phyloP scores from a whole-genome alignment of 2,113 vertebrate genomes.

The Alligator mississippiensis region DNA sequence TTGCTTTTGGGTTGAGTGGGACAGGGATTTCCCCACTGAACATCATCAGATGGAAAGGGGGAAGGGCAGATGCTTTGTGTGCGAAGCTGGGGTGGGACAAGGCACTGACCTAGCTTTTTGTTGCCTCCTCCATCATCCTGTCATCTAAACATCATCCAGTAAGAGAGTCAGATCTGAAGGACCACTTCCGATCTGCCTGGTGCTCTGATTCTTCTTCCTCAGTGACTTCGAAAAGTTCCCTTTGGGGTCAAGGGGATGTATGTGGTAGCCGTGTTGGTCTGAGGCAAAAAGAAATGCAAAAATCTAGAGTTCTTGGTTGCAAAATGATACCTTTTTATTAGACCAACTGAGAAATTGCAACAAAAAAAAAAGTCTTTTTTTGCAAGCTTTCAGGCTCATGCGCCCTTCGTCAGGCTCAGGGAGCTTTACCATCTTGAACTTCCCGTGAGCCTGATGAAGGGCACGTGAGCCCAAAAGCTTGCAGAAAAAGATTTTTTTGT shows the following conservation, averaged over 20 bases:
- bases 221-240: not conserved
- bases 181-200: no score
- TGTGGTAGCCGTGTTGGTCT: not conserved
- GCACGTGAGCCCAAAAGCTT: no score
- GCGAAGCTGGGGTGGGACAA: not conserved
- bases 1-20: not conserved
- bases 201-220: not conserved
- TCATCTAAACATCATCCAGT: not conserved
- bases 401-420: no score
- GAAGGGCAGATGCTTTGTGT: not conserved
- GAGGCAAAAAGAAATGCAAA: no score
- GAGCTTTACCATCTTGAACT: no score
- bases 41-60: conserved; percentile 8
- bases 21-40: not conserved
- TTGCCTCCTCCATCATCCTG: fast-evolving
- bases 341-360: no score
- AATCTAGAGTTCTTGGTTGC: no score
- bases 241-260: fast-evolving
- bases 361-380: no score
- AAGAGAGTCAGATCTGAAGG: not conserved
- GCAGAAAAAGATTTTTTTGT: not conserved
- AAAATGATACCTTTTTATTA: no score
- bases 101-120: not conserved
- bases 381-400: no score
- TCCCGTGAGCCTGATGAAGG: no score